A percentile compares a stretch with the other conserved stretches of the same genome.
phyloP scores from a whole-genome alignment of 2,797 vertebrate species.

The Simalia tracyae region DNA sequence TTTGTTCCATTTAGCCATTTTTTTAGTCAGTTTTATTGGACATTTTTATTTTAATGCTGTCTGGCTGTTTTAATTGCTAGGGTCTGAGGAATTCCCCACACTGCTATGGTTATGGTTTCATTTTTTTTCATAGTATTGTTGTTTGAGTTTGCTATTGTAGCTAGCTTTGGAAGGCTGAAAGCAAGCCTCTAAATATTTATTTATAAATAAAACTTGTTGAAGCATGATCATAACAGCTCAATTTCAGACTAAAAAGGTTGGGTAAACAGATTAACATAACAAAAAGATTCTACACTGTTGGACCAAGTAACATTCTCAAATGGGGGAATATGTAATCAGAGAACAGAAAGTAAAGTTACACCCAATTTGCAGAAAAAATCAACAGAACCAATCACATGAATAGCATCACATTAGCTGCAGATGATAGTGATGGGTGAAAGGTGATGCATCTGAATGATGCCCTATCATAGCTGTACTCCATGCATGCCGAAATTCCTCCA shows the following conservation, averaged over 20 bases:
- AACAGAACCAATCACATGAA: neutral
- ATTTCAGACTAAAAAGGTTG: neutral
- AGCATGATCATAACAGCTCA: neutral
- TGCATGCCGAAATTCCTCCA: neutral
- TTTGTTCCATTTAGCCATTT: neutral
- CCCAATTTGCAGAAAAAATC: neutral
- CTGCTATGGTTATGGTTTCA: neutral
- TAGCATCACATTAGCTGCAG: neutral
- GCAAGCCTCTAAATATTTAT: neutral
- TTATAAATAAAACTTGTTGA: neutral
- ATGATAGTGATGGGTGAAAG: neutral
- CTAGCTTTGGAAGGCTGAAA: neutral
- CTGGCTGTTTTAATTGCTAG: neutral
- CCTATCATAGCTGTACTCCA: neutral
- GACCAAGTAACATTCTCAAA: neutral
- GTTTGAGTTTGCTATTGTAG: neutral
- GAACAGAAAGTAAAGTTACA: neutral
- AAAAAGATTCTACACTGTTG: neutral
- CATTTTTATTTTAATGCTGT: neutral
- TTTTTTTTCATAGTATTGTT: neutral
- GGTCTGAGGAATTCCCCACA: neutral
- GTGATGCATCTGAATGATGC: neutral
- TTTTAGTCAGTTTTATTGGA: neutral
- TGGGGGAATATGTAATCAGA: neutral
- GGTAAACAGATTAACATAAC: neutral